Conservation (phyloP, 2,888 invertebrate genomes). For the Tenthredo distinguenda region DNA sequence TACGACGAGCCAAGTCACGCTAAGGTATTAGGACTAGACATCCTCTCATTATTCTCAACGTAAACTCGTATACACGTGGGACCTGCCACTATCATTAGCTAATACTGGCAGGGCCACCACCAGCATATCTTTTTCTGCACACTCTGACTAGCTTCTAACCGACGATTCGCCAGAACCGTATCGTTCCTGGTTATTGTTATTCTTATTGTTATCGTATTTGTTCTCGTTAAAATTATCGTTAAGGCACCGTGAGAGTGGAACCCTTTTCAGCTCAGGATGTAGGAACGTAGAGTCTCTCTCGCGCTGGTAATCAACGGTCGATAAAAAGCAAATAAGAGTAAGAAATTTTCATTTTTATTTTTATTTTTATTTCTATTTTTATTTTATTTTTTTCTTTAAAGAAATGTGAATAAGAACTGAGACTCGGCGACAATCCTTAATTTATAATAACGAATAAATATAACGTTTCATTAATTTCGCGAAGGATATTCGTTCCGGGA, state of each 20-base stretch:
- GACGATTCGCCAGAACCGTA: slow-evolving; percentile 59
- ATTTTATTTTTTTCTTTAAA: not conserved
- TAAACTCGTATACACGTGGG: slow-evolving; percentile 30
- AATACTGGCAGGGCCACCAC: slow-evolving; percentile 56
- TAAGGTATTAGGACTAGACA: slow-evolving; percentile 76
- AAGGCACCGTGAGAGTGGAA: slow-evolving; percentile 39
- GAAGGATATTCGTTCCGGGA: not conserved
- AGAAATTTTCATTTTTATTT: not conserved
- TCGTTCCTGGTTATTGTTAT: slow-evolving; percentile 39
- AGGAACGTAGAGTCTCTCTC: not conserved
- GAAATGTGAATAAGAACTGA: not conserved
- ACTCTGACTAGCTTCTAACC: slow-evolving; percentile 75
- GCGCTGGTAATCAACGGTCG: not conserved
- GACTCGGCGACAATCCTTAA: not conserved
- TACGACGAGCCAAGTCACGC: slow-evolving; percentile 52
- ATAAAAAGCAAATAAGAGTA: not conserved
- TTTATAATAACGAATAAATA: slow-evolving; percentile 12
- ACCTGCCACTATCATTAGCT: slow-evolving; percentile 6
- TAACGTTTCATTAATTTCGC: not conserved
- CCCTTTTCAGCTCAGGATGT: slow-evolving; percentile 7
- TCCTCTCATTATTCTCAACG: slow-evolving; percentile 64
- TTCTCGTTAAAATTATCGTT: slow-evolving; percentile 31
- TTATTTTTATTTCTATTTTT: too few species aligned
- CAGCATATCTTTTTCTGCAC: slow-evolving; percentile 56
- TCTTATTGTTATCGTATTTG: slow-evolving; percentile 31